These are phyloP conservation scores for Psittacula echo DNA, from an alignment of 2,797 vertebrate genomes.

Conservation along the genomic window DNA sequence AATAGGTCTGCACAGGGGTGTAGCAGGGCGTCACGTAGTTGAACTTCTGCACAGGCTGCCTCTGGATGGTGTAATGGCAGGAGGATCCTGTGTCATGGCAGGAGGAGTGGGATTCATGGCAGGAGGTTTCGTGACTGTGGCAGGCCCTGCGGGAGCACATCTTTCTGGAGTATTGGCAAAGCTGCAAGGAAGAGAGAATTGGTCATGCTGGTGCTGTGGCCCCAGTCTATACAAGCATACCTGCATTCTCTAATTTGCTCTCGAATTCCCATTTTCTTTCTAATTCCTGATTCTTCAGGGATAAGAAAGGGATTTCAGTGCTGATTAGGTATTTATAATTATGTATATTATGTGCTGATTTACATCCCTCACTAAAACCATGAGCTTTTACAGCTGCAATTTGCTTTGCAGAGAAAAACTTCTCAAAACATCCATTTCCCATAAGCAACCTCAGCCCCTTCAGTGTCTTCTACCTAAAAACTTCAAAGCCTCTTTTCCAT, in stretches of 20 bases:
- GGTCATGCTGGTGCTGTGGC: fast-evolving
- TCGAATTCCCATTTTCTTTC: neutral
- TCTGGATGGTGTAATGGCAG: neutral
- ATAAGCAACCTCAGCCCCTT: neutral
- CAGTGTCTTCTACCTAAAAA: neutral
- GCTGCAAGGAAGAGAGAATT: neutral
- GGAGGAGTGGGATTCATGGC: neutral
- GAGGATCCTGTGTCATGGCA: neutral
- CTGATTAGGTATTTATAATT: neutral
- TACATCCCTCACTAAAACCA: neutral
- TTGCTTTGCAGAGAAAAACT: neutral
- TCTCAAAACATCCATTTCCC: neutral
- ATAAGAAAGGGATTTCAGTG: fast-evolving
- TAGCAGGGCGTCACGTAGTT: neutral
- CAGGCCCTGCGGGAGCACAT: slow-evolving; percentile 42
- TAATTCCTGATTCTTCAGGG: neutral
- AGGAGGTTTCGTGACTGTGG: neutral
- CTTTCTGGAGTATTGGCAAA: fast-evolving
- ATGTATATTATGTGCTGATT: neutral
- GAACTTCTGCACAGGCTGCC: neutral
- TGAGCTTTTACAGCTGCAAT: fast-evolving
- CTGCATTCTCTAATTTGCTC: neutral
- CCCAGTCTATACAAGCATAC: fast-evolving
- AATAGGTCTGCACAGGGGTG: neutral
- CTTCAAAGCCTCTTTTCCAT: fast-evolving